Percentiles rank a stretch among this genome's conserved stretches.
Conservation (phyloP, 2,113 vertebrate genomes). For the Camelus dromedarius region DNA sequence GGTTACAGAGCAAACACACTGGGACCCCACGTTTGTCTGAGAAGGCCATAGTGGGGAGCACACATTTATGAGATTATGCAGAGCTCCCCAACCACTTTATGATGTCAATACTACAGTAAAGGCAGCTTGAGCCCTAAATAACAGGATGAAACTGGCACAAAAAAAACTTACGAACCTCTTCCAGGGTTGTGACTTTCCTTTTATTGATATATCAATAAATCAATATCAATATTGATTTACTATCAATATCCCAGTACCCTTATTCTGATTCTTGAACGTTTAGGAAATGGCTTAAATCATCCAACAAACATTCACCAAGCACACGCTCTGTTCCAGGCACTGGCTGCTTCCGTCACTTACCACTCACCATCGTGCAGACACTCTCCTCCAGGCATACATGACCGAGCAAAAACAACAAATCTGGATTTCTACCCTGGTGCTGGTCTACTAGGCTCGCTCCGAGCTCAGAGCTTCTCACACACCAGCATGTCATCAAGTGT, state of each 20-base stretch:
- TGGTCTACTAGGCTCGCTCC: background rate
- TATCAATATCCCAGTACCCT: background rate
- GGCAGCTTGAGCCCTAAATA: background rate
- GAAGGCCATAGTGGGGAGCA: background rate
- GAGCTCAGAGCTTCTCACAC: background rate
- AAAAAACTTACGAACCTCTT: background rate
- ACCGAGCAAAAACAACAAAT: background rate
- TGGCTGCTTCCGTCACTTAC: background rate
- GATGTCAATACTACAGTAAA: background rate
- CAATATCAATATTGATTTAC: too few relatives aligned
- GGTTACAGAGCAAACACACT: background rate
- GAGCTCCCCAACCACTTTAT: fast-evolving
- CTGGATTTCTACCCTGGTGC: background rate
- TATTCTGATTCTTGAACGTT: background rate
- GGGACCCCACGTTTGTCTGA: background rate
- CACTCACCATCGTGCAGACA: background rate
- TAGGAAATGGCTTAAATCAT: background rate
- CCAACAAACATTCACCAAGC: background rate
- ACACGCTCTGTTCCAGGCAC: background rate
- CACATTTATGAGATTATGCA: background rate
- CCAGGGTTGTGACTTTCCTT: background rate
- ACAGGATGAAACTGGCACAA: background rate
- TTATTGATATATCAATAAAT: background rate
- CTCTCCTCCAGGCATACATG: background rate
- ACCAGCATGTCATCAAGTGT: background rate